phyloP scores from a whole-genome alignment of 2,113 vertebrate genomes.

The Saccopteryx leptura region DNA sequence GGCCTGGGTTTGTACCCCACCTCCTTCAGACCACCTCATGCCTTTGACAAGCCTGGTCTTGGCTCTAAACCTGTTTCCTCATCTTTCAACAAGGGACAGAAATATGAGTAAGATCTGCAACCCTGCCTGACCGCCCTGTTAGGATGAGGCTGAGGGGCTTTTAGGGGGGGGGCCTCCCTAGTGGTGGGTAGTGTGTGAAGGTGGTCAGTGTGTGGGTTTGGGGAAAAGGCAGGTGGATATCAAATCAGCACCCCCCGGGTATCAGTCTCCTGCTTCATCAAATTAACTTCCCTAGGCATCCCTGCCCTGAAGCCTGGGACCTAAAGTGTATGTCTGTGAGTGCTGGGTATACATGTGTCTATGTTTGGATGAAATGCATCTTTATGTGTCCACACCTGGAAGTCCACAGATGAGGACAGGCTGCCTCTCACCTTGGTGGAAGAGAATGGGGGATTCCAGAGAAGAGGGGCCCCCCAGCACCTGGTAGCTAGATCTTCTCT shows the following conservation, averaged over 20 bases:
- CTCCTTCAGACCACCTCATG: background rate
- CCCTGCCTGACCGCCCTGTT: accelerated
- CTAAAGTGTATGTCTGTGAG: background rate
- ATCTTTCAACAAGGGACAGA: background rate
- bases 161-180: background rate
- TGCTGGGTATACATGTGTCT: background rate
- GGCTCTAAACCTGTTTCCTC: background rate
- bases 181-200: background rate
- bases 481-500: constrained; percentile 55
- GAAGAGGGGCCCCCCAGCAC: background rate
- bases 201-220: background rate
- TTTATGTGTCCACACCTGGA: background rate
- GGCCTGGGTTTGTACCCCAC: background rate
- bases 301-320: background rate
- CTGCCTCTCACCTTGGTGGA: background rate
- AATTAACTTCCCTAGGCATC: background rate
- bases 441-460: background rate
- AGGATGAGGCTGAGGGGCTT: background rate
- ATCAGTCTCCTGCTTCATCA: background rate
- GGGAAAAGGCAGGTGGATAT: background rate
- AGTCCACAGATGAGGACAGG: accelerated
- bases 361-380: background rate
- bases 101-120: background rate
- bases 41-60: background rate
- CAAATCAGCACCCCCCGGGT: background rate